Base-by-base conservation (phyloP, 2,888 invertebrate genomes). In the Allophyes oxyacanthae region DNA sequence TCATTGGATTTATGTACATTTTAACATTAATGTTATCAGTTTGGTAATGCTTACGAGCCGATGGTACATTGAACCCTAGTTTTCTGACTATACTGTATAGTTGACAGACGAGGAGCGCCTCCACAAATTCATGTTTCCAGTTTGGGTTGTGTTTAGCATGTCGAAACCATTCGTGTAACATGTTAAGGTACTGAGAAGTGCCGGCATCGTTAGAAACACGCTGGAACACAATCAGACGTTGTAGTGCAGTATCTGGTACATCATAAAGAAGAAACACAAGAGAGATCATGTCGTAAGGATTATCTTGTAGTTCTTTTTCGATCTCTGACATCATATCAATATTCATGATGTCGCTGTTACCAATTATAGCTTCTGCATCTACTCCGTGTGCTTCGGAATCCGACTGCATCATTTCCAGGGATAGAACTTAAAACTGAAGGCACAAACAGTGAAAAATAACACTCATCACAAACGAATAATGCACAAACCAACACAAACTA, bases 201-300 rank as follows among this genome's bases (percentile, higher is more conserved):
- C 78, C 67, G n/a, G 74, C 55, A 58, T 89, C 90, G 55, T 78
- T 85, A 1, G 83, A 83, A 15, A 91, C 79, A 43, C 87, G 77
- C 72, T 92, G 89, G 58, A 85, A 88, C 2, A 92, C 83, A 32
- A 83, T 79, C 6, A 93, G 80, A 8, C 89, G 81, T 65, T 92
- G 87, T 40, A 93, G 72, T 3, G 93, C 93, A 1, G 91, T 91
- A 57, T 90, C 87, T 0, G 93, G 90, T 9, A 86, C 78, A 38
- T 92, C 89, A 53, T 94, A 94, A 2, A 94, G 67, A 6, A 94
- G 81, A 68, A 93, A 94, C 15, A 93, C 92, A 13, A 94, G 68
- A 2, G 93, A 92, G 33, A 85, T 84, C 65, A 92, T 76, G 61
- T 94, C 93, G 58, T 87, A 84, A 0, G 87, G 73, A 52, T 88